These are phyloP conservation scores for Bufotes viridis DNA, from an alignment of 2,797 vertebrate species.

Conservation along the genomic window DNA sequence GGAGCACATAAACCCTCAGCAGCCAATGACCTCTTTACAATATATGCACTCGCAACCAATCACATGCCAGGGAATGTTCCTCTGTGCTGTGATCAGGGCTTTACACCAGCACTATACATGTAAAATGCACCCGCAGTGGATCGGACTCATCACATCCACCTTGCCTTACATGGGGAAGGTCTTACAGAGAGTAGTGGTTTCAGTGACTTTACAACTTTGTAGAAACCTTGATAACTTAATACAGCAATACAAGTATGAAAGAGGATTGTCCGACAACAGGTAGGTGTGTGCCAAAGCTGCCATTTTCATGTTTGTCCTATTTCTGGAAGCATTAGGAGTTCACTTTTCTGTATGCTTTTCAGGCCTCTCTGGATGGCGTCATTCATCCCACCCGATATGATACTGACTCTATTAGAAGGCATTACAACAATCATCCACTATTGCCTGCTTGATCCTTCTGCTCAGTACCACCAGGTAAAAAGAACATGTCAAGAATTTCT, in stretches of 20 bases:
- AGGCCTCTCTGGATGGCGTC: conserved; percentile 97
- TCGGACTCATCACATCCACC: conserved; percentile 92
- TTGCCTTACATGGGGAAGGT: conserved; percentile 97
- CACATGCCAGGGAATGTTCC: conserved; percentile 97
- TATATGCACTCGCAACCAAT: conserved; percentile 96
- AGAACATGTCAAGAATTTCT: not conserved
- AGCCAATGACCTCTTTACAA: conserved; percentile 94
- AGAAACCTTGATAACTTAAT: conserved; percentile 96
- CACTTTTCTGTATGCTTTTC: conserved; percentile 62
- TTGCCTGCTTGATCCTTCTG: conserved; percentile 93
- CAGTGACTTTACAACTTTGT: conserved; percentile 95
- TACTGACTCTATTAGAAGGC: conserved; percentile 94
- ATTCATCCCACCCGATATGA: conserved; percentile 93
- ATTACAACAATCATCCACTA: conserved; percentile 98
- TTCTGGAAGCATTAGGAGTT: not conserved
- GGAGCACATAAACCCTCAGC: conserved; percentile 94
- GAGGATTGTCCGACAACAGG: conserved; percentile 88
- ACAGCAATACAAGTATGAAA: conserved; percentile 96
- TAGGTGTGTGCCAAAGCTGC: conserved; percentile 68
- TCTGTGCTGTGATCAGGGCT: conserved; percentile 94
- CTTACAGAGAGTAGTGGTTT: conserved; percentile 92
- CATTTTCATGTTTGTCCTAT: not conserved
- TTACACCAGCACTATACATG: conserved; percentile 96
- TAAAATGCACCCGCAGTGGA: conserved; percentile 99
- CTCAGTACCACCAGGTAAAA: conserved; percentile 95